Conservation (phyloP, 2,113 vertebrate genomes). For the Ochotona princeps region DNA sequence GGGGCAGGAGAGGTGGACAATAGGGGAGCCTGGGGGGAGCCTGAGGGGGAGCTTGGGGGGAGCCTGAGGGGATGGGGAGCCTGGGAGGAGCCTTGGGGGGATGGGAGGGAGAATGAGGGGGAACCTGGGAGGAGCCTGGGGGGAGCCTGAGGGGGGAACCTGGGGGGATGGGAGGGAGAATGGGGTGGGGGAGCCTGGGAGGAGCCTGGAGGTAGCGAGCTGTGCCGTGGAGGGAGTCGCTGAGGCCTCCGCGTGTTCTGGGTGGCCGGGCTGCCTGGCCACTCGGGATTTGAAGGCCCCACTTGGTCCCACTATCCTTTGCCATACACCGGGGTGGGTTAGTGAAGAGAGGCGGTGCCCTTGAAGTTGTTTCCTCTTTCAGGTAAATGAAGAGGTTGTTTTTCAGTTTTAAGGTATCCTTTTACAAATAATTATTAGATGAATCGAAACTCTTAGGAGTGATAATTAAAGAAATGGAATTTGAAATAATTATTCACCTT, state of each 20-base stretch:
- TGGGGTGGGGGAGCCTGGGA: too few relatives aligned
- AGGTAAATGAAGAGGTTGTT: slow-evolving; percentile 65
- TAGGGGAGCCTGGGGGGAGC: too few relatives aligned
- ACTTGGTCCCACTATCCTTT: slow-evolving; percentile 46
- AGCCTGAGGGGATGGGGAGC: too few relatives aligned
- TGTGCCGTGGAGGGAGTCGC: too few relatives aligned
- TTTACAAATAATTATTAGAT: slow-evolving; percentile 75
- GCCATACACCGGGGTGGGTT: slow-evolving; percentile 31
- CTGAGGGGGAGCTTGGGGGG: too few relatives aligned
- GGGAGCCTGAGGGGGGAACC: too few relatives aligned
- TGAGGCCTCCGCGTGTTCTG: slow-evolving; percentile 15
- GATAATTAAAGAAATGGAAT: slow-evolving; percentile 72
- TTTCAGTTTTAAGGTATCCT: slow-evolving; percentile 65
- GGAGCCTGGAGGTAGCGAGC: too few relatives aligned
- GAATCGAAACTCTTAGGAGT: slow-evolving; percentile 71
- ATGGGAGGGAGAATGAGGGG: too few relatives aligned
- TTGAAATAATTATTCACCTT: slow-evolving; percentile 63
- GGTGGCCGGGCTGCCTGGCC: slow-evolving; percentile 49
- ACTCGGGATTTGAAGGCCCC: slow-evolving; percentile 63
- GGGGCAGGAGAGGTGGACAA: too few relatives aligned
- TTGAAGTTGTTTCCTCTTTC: slow-evolving; percentile 65
- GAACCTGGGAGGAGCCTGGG: too few relatives aligned
- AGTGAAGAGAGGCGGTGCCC: slow-evolving; percentile 51
- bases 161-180: too few relatives aligned
- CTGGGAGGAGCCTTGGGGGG: too few relatives aligned